Conservation (phyloP, 2,113 vertebrate genomes). For the Australoheros scitulus region DNA sequence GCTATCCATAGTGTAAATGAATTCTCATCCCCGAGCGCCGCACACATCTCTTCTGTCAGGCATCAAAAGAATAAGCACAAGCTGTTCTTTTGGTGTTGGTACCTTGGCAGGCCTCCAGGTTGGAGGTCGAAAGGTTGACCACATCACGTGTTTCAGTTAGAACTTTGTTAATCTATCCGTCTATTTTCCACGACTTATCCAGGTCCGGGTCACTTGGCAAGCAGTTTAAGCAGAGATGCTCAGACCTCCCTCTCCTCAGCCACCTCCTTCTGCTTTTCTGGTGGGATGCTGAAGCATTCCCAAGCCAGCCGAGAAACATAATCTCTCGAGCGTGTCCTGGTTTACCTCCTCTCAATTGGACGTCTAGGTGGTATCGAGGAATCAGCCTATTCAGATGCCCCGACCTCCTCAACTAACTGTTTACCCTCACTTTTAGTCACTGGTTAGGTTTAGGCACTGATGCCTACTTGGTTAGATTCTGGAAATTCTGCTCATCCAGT, state of each 20-base stretch:
- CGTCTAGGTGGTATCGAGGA: neutral
- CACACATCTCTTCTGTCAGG: neutral
- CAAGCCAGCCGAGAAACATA: no score
- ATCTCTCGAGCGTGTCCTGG: neutral
- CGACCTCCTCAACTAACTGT: neutral
- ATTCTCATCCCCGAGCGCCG: neutral
- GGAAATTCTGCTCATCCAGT: neutral
- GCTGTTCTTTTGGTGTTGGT: neutral
- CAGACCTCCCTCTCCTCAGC: neutral
- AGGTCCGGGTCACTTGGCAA: neutral
- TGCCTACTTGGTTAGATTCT: neutral
- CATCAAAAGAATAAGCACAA: neutral
- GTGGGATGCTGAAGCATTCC: neutral
- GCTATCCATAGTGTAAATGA: no score
- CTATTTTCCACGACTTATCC: neutral
- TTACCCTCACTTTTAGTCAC: neutral
- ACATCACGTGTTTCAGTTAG: neutral
- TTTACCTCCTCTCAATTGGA: neutral
- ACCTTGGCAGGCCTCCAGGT: neutral
- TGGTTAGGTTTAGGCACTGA: neutral
- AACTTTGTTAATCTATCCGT: neutral
- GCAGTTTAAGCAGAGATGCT: neutral
- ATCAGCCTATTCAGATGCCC: neutral
- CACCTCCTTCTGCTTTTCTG: neutral
- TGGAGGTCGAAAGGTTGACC: neutral